These are phyloP conservation scores for Brachionus manjavacas DNA, from an alignment of 1,140 invertebrate species.

Conservation along the genomic window DNA sequence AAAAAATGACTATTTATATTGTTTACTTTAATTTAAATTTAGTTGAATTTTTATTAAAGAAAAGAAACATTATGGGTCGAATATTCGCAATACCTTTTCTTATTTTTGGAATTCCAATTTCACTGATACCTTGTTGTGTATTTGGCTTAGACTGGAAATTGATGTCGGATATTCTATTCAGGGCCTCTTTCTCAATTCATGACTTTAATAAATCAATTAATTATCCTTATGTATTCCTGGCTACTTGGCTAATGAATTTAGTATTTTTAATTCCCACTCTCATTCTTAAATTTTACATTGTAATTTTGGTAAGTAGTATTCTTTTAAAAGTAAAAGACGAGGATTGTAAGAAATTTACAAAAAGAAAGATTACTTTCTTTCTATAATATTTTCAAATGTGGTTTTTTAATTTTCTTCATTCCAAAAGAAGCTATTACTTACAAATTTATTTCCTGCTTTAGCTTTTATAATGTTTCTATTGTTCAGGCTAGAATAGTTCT, in stretches of 20 bases:
- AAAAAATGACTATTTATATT: no score
- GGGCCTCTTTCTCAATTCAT: background rate
- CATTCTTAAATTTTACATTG: background rate
- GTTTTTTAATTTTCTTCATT: background rate
- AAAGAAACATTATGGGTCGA: no score
- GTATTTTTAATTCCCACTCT: background rate
- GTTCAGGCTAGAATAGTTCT: background rate
- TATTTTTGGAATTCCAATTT: background rate
- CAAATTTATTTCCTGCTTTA: background rate
- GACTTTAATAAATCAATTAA: background rate
- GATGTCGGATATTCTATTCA: background rate
- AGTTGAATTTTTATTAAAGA: no score
- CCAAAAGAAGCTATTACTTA: background rate
- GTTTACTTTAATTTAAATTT: no score
- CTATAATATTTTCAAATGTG: no score
- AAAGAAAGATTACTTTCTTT: no score
- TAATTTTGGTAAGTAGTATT: background rate
- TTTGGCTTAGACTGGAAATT: background rate
- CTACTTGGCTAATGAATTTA: background rate
- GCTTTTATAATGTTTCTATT: background rate
- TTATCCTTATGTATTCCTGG: background rate
- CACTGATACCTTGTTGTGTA: background rate
- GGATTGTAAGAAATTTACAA: no score
- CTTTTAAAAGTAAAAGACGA: no score
- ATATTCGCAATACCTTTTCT: no score